phyloP scores from a whole-genome alignment of 2,797 vertebrate genomes.

The Gouania willdenowi region DNA sequence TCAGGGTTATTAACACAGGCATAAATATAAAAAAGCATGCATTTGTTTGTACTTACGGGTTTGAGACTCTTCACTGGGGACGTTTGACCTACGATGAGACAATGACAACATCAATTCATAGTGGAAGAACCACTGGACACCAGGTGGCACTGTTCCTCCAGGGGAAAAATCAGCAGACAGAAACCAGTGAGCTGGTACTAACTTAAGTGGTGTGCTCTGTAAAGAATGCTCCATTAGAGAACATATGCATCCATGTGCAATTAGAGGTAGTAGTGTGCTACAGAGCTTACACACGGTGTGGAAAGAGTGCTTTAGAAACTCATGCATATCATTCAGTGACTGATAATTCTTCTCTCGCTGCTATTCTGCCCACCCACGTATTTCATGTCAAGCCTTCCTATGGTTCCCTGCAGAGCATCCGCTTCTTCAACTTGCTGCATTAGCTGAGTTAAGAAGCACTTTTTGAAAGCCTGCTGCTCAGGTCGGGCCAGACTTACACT shows the following conservation, averaged over 20 bases:
- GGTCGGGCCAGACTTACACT: constrained; percentile 30
- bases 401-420: constrained; percentile 51
- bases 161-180: constrained; percentile 6
- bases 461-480: constrained; percentile 30
- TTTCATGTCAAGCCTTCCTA: constrained; percentile 39
- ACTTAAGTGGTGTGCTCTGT: constrained; percentile 31
- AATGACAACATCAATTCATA: constrained; percentile 23
- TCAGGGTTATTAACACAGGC: constrained; percentile 12
- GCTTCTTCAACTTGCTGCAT: constrained; percentile 17
- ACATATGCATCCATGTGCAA: constrained; percentile 45
- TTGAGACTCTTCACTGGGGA: constrained; percentile 90
- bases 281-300: constrained; percentile 19
- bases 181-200: constrained; percentile 29
- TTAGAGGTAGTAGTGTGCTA: constrained; percentile 35
- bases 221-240: constrained; percentile 39
- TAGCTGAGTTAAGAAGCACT: constrained; percentile 61
- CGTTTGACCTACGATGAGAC: constrained; percentile 83
- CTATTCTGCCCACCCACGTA: constrained; percentile 47
- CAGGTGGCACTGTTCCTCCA: constrained; percentile 60
- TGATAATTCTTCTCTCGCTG: constrained; percentile 35
- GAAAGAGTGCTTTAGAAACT: constrained; percentile 27
- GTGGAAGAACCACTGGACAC: constrained; percentile 20
- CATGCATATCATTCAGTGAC: constrained; percentile 62
- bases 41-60: constrained; percentile 73
- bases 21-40: constrained; percentile 21